phyloP scores from a whole-genome alignment of 2,888 invertebrate genomes.

The Diloba caeruleocephala region DNA sequence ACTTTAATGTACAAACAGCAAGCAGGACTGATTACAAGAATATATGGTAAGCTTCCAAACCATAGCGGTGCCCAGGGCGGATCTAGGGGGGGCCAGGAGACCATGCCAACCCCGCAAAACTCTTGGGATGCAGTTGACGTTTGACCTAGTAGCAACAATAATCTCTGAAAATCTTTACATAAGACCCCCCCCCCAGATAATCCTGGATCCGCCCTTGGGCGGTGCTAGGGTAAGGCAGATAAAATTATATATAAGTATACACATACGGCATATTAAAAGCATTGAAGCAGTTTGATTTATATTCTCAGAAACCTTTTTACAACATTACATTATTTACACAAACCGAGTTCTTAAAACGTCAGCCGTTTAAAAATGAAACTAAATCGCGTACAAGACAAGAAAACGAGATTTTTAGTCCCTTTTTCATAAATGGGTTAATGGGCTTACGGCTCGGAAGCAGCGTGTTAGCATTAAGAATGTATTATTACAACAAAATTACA shows the following conservation, averaged over 20 bases:
- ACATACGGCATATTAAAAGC: background rate
- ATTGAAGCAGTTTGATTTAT: background rate
- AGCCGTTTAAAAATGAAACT: conserved; percentile 33
- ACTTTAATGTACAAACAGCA: no score
- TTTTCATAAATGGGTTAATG: conserved; percentile 84
- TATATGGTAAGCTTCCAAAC: no score
- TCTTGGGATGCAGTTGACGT: no score
- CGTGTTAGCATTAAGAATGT: conserved; percentile 74
- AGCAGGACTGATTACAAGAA: no score
- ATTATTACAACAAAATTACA: conserved; percentile 52
- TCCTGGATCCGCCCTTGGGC: no score
- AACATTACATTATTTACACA: background rate
- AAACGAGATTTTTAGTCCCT: conserved; percentile 66
- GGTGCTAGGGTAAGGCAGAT: no score
- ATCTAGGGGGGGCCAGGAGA: no score
- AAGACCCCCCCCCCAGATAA: no score
- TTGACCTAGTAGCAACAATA: no score
- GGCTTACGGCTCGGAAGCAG: conserved; percentile 71
- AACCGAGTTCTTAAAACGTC: conserved; percentile 16
- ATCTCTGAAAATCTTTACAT: no score
- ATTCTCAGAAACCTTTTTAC: conserved; percentile 1
- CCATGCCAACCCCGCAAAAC: no score
- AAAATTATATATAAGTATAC: background rate
- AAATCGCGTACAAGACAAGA: conserved; percentile 57
- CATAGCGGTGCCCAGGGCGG: no score